Evolutionary conservation across 2,888 invertebrate genomes (phyloP), one percentile per base, ranked within the genome.

Genomic region (Machimus atricapillus): DNA sequence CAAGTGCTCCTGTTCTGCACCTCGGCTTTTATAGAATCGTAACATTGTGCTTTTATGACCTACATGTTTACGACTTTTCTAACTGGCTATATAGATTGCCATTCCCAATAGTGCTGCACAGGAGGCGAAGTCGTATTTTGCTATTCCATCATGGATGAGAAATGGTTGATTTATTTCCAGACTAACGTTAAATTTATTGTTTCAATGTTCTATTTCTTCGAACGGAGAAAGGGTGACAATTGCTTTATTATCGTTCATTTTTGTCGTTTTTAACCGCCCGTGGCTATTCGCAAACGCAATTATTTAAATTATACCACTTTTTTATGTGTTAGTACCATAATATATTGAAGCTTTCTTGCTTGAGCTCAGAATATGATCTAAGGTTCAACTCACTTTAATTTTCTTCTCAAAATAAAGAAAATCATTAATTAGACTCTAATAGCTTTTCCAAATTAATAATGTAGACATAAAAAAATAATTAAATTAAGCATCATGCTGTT

Each of bases 11-110:
- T 1, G 37, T 40, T 23, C 37, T 19, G 34, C 37, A 37, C 78
- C 43, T 37, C 37, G 14, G 37, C 23, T 78, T 43, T 78, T 43
- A 23, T 37, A 23, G 40, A 40, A 78, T 19, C 37, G 78, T 78
- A 78, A 78, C 78, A 78, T 78, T 78, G 78, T 78, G 78, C 78
- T 78, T 78, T 78, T 78, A 78, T 43, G 43, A 19, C 43, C 23
- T 78, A 78, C 43, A 77, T 66, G 66, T 66, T 66, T 66, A 66
- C 27, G 66, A 66, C 66, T 23, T 23, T 40, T 23, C 37, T 43
- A 43, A 9, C 43, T 19, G 1, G 8, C 78, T 19, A 23, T 12
- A 43, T 12, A 78, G 27, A 66, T 66, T 78, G 78, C 9, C 16
- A 19, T n/a, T 43, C 14, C 34, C 37, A 37, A 78, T 40, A 43